phyloP scores from a whole-genome alignment of 2,797 vertebrate genomes.

The Oophaga sylvatica region DNA sequence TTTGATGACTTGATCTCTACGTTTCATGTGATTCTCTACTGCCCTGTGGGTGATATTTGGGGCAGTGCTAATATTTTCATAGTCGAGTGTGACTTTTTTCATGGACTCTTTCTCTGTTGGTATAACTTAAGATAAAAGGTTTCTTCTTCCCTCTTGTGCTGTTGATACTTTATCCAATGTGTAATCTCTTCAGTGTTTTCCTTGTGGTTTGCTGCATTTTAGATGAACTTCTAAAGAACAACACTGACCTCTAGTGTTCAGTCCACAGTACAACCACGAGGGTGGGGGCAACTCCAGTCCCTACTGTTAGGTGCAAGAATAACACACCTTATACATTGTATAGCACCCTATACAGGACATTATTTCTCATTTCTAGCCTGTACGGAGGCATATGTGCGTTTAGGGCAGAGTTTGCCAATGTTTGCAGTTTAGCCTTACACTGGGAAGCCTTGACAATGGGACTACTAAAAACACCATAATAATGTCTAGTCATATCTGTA shows the following conservation, averaged over 20 bases:
- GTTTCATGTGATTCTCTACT: not conserved
- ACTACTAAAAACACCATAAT: not conserved
- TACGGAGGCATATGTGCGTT: not conserved
- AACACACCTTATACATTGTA: not conserved
- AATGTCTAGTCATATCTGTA: not conserved
- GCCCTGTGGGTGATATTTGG: not conserved
- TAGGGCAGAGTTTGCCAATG: not conserved
- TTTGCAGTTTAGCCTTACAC: not conserved
- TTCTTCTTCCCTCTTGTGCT: constrained; percentile 15
- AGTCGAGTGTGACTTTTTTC: not conserved
- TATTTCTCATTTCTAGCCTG: not conserved
- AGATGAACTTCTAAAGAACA: constrained; percentile 8
- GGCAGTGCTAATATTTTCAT: not conserved
- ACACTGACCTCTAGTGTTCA: constrained; percentile 56
- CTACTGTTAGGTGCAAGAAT: not conserved
- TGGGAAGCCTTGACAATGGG: not conserved
- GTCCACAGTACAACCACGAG: no score
- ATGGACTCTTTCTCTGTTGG: not conserved
- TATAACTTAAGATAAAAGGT: constrained; percentile 25
- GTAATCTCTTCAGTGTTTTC: constrained; percentile 25
- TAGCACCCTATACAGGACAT: no score
- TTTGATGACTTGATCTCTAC: not conserved
- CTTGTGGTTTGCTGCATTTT: not conserved
- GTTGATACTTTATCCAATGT: constrained; percentile 48
- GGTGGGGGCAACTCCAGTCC: not conserved